Conservation (phyloP, 2,797 vertebrate genomes). For the Poecilia velifera region DNA sequence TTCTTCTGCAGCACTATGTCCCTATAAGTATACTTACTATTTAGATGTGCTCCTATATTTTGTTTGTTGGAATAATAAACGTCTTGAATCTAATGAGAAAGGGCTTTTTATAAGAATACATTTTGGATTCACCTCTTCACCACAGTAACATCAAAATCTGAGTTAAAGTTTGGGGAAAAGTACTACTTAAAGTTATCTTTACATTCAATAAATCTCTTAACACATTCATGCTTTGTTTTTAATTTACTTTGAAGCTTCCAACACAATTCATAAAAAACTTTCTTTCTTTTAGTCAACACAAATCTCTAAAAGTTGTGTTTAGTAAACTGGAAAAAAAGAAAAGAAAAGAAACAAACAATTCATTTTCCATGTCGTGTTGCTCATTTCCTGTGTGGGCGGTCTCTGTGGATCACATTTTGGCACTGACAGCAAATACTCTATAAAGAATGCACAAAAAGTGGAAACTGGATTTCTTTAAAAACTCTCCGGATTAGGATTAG, state of each 20-base stretch:
- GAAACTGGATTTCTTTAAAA: neutral
- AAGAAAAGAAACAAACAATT: neutral
- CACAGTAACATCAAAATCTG: neutral
- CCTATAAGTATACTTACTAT: neutral
- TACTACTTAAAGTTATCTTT: neutral
- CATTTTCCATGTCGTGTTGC: slow-evolving; percentile 18
- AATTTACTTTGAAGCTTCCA: neutral
- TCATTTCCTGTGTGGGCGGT: slow-evolving; percentile 50
- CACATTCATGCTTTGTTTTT: neutral
- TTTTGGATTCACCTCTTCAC: neutral
- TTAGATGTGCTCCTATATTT: slow-evolving; percentile 8
- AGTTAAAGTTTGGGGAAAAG: neutral
- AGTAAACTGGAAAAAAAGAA: neutral
- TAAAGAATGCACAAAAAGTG: neutral
- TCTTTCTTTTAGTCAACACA: neutral
- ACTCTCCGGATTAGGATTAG: neutral
- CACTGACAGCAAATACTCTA: neutral
- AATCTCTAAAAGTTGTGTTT: slow-evolving; percentile 24
- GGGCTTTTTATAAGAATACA: slow-evolving; percentile 6
- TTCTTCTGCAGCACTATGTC: neutral
- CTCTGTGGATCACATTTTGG: slow-evolving; percentile 23
- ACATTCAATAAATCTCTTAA: neutral
- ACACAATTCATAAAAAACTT: neutral
- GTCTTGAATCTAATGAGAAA: slow-evolving; percentile 48
- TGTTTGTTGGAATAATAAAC: slow-evolving; percentile 26